phyloP scores from a whole-genome alignment of 2,888 invertebrate genomes.

The Drosophila pegasa region DNA sequence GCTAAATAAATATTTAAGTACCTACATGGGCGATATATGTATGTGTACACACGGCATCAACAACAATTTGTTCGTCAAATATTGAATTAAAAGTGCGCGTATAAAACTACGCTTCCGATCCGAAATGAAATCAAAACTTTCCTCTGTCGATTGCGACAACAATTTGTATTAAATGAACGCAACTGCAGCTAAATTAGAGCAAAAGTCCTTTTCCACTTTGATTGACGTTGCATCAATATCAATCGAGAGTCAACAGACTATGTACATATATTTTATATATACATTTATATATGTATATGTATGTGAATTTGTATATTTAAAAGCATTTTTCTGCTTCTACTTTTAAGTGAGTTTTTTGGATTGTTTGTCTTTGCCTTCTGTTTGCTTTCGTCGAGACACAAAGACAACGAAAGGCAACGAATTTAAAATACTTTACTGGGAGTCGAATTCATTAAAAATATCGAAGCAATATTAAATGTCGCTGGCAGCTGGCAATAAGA shows the following conservation, averaged over 20 bases:
- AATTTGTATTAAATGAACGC: conserved; percentile 59
- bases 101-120: conserved; percentile 25
- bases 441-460: conserved; percentile 55
- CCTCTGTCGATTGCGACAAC: conserved; percentile 48
- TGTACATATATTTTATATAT: conserved; percentile 12
- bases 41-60: conserved; percentile 12
- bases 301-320: conserved; percentile 37
- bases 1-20: conserved; percentile 71
- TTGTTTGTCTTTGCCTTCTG: conserved; percentile 66
- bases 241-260: conserved; percentile 49
- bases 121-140: conserved; percentile 21
- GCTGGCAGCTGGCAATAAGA: background rate
- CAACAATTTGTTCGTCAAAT: conserved; percentile 40
- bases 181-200: conserved; percentile 43
- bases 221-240: conserved; percentile 63
- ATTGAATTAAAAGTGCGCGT: conserved; percentile 46
- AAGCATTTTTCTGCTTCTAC: conserved; percentile 60
- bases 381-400: conserved; percentile 52
- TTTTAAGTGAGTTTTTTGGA: conserved; percentile 47
- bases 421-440: conserved; percentile 46
- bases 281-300: background rate
- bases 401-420: conserved; percentile 33
- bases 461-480: conserved; percentile 16
- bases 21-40: conserved; percentile 42
- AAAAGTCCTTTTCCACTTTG: conserved; percentile 23